Conservation (phyloP, 2,888 invertebrate species). For the Noctua janthe region DNA sequence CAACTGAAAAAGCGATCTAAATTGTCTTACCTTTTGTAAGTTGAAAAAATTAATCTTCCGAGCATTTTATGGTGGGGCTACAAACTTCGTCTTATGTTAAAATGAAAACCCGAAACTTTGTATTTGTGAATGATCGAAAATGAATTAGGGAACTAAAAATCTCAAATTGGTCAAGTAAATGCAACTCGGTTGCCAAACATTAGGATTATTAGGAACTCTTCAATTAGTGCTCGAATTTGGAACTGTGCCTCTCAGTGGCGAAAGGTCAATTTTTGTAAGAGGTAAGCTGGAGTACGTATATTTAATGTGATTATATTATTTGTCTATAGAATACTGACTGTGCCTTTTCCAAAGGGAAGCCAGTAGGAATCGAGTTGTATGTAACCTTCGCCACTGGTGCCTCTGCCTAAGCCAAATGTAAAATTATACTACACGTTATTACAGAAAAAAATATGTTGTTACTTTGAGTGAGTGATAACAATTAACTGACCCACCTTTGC, state of each 20-base stretch:
- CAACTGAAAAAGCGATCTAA: conserved; percentile 21
- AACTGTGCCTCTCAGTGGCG: background rate
- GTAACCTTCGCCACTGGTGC: too few relatives aligned
- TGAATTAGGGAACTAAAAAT: background rate
- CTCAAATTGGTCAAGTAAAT: background rate
- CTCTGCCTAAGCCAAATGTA: background rate
- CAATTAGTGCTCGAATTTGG: conserved; percentile 1
- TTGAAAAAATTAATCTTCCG: background rate
- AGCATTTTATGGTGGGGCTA: background rate
- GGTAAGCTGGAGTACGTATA: too few relatives aligned
- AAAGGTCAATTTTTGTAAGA: too few relatives aligned
- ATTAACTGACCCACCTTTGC: too few relatives aligned
- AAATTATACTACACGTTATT: too few relatives aligned
- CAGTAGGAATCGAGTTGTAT: too few relatives aligned
- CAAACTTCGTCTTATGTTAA: background rate
- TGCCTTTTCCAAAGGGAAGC: too few relatives aligned
- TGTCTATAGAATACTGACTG: too few relatives aligned
- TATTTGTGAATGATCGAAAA: background rate
- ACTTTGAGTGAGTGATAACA: too few relatives aligned
- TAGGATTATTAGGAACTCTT: background rate
- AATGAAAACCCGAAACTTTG: background rate
- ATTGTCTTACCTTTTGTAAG: conserved; percentile 10
- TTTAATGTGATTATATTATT: too few relatives aligned
- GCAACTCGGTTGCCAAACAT: too few relatives aligned
- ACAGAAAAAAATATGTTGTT: too few relatives aligned